Conservation (phyloP, 2,797 vertebrate species). For the Nothura maculosa region DNA sequence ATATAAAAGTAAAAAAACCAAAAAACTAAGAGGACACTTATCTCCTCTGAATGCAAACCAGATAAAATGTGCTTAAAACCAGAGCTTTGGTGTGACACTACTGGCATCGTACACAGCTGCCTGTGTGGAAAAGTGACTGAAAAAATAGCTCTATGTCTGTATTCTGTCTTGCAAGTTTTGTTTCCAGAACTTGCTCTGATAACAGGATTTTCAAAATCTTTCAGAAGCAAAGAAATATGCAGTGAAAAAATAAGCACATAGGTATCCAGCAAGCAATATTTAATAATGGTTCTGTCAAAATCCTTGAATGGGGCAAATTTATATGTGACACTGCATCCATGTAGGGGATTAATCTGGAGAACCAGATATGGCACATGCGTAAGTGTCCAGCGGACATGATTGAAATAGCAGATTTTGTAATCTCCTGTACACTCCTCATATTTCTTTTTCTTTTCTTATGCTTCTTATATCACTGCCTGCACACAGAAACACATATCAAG, state of each 20-base stretch:
- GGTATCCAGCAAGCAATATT: not conserved
- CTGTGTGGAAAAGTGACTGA: not conserved
- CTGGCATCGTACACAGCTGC: not conserved
- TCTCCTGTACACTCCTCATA: not conserved
- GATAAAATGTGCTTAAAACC: not conserved
- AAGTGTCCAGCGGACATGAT: not conserved
- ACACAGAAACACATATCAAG: not conserved
- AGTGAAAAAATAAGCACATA: conserved; percentile 24
- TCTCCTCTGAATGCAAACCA: conserved; percentile 47
- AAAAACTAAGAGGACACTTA: conserved; percentile 24
- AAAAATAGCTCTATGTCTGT: not conserved
- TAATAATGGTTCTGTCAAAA: not conserved
- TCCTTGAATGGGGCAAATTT: not conserved
- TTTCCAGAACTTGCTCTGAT: not conserved
- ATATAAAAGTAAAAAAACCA: conserved; percentile 38
- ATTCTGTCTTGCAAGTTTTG: not conserved
- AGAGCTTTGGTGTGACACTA: not conserved
- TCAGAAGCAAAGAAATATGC: not conserved
- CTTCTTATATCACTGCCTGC: not conserved
- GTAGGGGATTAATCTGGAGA: conserved; percentile 1
- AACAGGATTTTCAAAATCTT: conserved; percentile 25
- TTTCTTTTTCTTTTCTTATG: conserved; percentile 20
- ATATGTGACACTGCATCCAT: not conserved
- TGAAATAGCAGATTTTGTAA: not conserved
- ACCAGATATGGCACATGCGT: not conserved